phyloP scores from a whole-genome alignment of 1,140 invertebrate genomes.

The Eurosta solidaginis region DNA sequence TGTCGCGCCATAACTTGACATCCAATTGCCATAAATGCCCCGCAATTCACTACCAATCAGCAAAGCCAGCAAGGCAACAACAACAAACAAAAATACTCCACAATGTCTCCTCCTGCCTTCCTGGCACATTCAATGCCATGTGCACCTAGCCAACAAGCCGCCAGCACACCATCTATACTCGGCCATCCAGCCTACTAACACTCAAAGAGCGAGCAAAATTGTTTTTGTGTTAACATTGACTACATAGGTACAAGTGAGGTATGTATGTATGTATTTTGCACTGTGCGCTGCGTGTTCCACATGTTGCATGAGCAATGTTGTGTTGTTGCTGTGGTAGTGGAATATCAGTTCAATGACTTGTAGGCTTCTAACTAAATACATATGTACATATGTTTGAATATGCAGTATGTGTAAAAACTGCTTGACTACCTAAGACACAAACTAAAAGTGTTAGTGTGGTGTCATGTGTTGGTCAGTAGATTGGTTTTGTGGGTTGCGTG shows the following conservation, averaged over 20 bases:
- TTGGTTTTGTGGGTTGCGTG: neutral
- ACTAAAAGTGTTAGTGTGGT: neutral
- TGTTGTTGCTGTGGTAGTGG: neutral
- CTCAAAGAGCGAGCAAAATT: too few relatives aligned
- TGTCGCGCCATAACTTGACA: conserved; percentile 13
- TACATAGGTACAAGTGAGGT: too few relatives aligned
- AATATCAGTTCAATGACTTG: conserved; percentile 24
- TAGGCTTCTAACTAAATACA: conserved; percentile 20
- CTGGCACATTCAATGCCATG: too few relatives aligned
- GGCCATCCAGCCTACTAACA: neutral
- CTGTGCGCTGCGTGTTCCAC: conserved; percentile 7
- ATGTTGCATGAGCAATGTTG: neutral
- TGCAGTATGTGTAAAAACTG: too few relatives aligned
- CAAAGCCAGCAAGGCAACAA: too few relatives aligned
- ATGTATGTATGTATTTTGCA: too few relatives aligned
- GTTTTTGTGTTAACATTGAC: neutral
- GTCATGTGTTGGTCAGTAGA: neutral
- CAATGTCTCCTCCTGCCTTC: too few relatives aligned
- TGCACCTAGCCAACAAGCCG: too few relatives aligned
- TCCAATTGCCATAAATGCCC: conserved; percentile 28
- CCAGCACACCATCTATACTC: neutral
- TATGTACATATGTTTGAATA: too few relatives aligned
- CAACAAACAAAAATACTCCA: too few relatives aligned
- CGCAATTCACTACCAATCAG: conserved; percentile 12
- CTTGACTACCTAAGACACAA: conserved; percentile 20